Evolutionary conservation across 2,113 vertebrate genomes (phyloP).

Genomic region (Leptobrachium leishanense): DNA sequence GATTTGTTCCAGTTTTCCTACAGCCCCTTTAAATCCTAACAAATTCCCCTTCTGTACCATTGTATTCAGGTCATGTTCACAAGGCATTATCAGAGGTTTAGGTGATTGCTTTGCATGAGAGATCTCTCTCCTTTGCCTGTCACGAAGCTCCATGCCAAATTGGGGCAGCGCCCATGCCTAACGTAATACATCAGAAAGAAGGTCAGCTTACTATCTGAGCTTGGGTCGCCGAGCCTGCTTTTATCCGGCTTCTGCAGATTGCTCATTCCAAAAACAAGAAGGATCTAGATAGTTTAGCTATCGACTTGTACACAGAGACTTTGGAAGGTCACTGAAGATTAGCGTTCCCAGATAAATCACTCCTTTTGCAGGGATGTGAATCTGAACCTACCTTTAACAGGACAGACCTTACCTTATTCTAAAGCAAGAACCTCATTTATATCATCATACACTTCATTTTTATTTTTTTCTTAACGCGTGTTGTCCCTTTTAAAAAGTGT

Average conservation of each 20-base stretch:
- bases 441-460: too few relatives aligned
- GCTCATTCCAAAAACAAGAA: slow-evolving; percentile 28
- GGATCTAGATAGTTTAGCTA: slow-evolving; percentile 14
- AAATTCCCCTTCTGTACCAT: background rate
- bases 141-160: slow-evolving; percentile 34
- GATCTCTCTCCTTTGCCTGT: slow-evolving; percentile 28
- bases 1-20: background rate
- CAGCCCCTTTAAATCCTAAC: too few relatives aligned
- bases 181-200: slow-evolving; percentile 43
- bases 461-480: too few relatives aligned
- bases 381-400: background rate
- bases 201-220: slow-evolving; percentile 37
- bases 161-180: slow-evolving; percentile 47
- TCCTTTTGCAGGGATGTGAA: background rate
- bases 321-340: slow-evolving; percentile 28
- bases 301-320: slow-evolving; percentile 15
- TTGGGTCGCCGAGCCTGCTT: slow-evolving; percentile 17
- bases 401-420: too few relatives aligned
- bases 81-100: slow-evolving; percentile 31
- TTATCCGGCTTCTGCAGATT: slow-evolving; percentile 28
- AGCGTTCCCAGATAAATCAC: slow-evolving; percentile 1
- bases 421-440: too few relatives aligned
- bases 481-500: too few relatives aligned
- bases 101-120: slow-evolving; percentile 42
- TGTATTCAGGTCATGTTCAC: slow-evolving; percentile 29